Base-by-base conservation (phyloP, 2,888 invertebrate species). In the Scelioninae gen. 2 region DNA sequence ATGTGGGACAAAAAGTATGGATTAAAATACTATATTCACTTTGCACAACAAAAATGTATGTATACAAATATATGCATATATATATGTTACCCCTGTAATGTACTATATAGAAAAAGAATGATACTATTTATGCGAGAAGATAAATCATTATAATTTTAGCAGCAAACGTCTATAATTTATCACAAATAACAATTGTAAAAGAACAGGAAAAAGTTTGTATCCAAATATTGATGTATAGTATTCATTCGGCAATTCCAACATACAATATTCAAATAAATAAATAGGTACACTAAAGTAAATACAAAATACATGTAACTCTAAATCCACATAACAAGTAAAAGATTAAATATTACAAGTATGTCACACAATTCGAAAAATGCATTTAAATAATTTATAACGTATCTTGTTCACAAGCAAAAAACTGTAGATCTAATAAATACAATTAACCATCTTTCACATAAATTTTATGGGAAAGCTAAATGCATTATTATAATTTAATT, bases 71-170 rank as follows among this genome's bases (percentile, higher is more conserved):
- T 10, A 53, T 37, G n/a, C n/a, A n/a, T n/a, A n/a, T n/a, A n/a
- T n/a, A n/a, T n/a, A n/a, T n/a, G n/a, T n/a, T n/a, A n/a, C n/a
- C n/a, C n/a, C 15, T 52, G 13, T 37, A 9, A 52, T 31, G n/a
- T 22, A 22, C 13, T 22, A 9, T 52, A 37, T 22, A 52, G 22
- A 22, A 52, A 11, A 18, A 35, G 52, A 52, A 52, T 52, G 52
- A 37, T 37, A 37, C 11, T 16, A 31, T 31, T 15, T 48, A 10
- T 25, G 11, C 11, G 4, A 19, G 43, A 43, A 46, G 13, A 46
- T 45, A 45, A 45, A 45, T 31, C 31, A 31, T 10, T 31, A 5
- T 31, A 31, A 31, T 31, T 31, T 31, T 10, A 31, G 31, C 31
- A 9, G 31, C 31, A 10, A 2, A 31, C 9, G 7, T 31, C 31